Percentiles rank a stretch among this genome's conserved stretches.
Conservation (phyloP, 2,797 vertebrate species). For the Moxostoma hubbsi region DNA sequence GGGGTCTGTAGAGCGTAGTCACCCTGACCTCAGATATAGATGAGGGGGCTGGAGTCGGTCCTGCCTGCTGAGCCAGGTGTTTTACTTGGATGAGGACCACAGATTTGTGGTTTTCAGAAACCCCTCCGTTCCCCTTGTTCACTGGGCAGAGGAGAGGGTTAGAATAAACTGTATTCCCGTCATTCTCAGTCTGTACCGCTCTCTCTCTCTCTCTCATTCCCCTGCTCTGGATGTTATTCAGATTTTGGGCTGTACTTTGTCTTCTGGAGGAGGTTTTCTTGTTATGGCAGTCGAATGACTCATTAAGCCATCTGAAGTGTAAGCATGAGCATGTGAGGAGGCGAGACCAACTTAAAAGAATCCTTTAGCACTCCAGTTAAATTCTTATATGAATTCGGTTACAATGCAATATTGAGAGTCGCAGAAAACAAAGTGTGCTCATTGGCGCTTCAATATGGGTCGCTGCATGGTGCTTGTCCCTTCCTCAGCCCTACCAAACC, state of each 20-base stretch:
- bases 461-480: background rate
- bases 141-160: constrained; percentile 46
- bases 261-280: constrained; percentile 19
- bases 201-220: constrained; percentile 12
- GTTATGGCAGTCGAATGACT: background rate
- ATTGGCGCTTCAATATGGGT: background rate
- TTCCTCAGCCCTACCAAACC: background rate
- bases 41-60: constrained; percentile 25
- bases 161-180: constrained; percentile 41
- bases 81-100: constrained; percentile 64
- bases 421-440: background rate
- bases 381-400: background rate
- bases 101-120: constrained; percentile 60
- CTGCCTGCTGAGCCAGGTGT: constrained; percentile 64
- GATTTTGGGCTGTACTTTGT: constrained; percentile 42
- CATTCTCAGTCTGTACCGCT: constrained; percentile 43
- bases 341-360: background rate
- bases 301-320: constrained; percentile 22
- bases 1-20: constrained; percentile 56
- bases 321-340: constrained; percentile 29
- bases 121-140: constrained; percentile 59
- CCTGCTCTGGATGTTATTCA: constrained; percentile 44
- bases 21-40: constrained; percentile 35
- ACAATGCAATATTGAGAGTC: background rate
- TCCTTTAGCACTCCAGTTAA: background rate